phyloP scores from a whole-genome alignment of 92 coral and sea anemone species.

The Zoanthus solanderi region DNA sequence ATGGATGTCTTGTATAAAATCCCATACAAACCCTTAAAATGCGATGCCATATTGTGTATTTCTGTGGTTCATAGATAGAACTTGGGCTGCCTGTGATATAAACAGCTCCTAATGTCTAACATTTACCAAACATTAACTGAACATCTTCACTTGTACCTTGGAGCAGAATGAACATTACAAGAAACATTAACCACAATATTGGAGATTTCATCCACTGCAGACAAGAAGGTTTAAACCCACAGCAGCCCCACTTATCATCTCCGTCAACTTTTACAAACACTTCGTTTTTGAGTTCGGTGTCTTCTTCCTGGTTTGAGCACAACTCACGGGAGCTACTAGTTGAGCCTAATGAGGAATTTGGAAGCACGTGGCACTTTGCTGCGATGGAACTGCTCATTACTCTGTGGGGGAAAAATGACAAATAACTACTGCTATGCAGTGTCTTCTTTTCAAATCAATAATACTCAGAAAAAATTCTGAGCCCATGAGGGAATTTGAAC shows the following conservation, averaged over 20 bases:
- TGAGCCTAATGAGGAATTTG: not conserved
- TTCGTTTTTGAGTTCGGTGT: not conserved
- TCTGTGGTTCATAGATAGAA: no score
- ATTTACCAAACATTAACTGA: no score
- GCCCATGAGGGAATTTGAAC: no score
- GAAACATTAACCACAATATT: constrained; percentile 29
- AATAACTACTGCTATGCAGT: no score
- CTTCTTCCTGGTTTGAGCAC: constrained; percentile 5
- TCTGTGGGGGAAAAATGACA: not conserved
- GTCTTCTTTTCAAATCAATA: no score
- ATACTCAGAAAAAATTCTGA: no score
- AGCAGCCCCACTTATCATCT: constrained; percentile 46
- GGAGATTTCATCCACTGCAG: constrained; percentile 58
- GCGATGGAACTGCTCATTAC: not conserved
- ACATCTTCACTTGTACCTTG: constrained; percentile 38
- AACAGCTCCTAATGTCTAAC: no score
- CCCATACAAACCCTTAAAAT: no score
- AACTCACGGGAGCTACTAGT: not conserved
- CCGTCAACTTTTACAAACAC: not conserved
- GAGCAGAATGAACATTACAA: constrained; percentile 31
- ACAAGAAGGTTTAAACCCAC: constrained; percentile 45
- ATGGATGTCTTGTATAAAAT: no score
- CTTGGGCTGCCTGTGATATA: no score
- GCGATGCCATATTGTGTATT: no score
- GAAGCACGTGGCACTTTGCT: not conserved